Base-by-base conservation (phyloP, 2,113 vertebrate genomes). In the Antennarius striatus region DNA sequence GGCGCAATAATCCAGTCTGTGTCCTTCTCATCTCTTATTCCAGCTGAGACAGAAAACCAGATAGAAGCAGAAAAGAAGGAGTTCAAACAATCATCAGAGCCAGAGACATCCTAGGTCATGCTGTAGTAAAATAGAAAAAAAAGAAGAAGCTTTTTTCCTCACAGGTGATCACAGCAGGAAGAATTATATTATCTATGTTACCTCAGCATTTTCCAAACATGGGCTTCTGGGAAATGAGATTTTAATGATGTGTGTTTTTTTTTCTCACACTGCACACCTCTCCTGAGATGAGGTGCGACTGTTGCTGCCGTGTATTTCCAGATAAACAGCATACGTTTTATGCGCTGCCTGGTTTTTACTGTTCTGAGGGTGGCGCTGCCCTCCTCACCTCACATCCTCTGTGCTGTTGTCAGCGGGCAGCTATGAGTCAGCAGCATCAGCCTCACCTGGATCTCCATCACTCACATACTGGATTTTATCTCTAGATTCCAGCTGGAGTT, bases 371-470 rank as follows among this genome's bases (percentile, higher is more conserved):
- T 36, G 49, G 16, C 47, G 1, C 64, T n/a, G 3, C 62, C 59
- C 63, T 56, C 71, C 58, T 28, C 30, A 40, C 58, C 8, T 50
- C 47, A 54, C 50, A 40, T 55, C 43, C 56, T 71, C 60, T 56
- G 53, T 71, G 73, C 65, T 53, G 10, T 68, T 61, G 63, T 78
- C 62, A 10, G 61, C 59, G 74, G 67, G 67, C 79, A 66, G 73
- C 84, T 78, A 82, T 92, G 91, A 90, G 87, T 91, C 90, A 91
- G 87, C 84, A 89, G 57, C 78, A 67, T 48, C 63, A 52, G 61
- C 50, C 56, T 80, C 69, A 64, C 68, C 42, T 49, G 68, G 68
- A 75, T 68, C 72, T 71, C 68, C 77, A 16, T 85, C 73, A 58
- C 65, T 75, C 73, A 61, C 73, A 36, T 22, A 53, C 67, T 42